Conservation (phyloP, 2,113 vertebrate species). For the Formicarius rufipectus region DNA sequence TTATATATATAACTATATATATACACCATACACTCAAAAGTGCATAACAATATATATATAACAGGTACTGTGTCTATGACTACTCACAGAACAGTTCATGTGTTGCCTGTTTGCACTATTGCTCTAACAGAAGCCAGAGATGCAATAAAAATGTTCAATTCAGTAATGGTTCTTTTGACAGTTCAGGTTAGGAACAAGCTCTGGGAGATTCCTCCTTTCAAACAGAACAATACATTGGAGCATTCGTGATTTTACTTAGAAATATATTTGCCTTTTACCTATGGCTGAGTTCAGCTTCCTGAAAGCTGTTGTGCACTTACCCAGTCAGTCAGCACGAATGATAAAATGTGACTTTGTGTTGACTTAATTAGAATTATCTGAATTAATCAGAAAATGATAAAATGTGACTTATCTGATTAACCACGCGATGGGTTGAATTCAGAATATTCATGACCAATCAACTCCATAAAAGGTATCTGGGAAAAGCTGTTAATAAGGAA, state of each 20-base stretch:
- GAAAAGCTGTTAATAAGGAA: constrained; percentile 29
- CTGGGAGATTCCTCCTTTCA: background rate
- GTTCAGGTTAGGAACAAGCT: background rate
- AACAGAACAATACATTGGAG: background rate
- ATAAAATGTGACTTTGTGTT: constrained; percentile 2
- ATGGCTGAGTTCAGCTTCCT: background rate
- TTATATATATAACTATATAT: background rate
- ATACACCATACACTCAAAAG: background rate
- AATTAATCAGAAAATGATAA: too few species aligned
- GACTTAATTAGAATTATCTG: too few species aligned
- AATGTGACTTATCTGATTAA: constrained; percentile 3
- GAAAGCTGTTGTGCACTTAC: background rate
- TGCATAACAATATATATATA: background rate
- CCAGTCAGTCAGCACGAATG: background rate
- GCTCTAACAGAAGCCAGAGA: background rate
- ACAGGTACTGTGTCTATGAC: background rate
- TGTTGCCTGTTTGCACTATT: background rate
- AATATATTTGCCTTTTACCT: background rate
- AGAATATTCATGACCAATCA: constrained; percentile 25
- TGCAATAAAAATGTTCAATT: background rate
- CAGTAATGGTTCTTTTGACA: background rate
- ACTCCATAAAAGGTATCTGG: background rate
- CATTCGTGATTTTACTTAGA: background rate
- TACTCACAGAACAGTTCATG: background rate
- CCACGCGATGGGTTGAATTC: background rate